phyloP scores from a whole-genome alignment of 2,888 invertebrate species.

The Polydesmus complanatus region DNA sequence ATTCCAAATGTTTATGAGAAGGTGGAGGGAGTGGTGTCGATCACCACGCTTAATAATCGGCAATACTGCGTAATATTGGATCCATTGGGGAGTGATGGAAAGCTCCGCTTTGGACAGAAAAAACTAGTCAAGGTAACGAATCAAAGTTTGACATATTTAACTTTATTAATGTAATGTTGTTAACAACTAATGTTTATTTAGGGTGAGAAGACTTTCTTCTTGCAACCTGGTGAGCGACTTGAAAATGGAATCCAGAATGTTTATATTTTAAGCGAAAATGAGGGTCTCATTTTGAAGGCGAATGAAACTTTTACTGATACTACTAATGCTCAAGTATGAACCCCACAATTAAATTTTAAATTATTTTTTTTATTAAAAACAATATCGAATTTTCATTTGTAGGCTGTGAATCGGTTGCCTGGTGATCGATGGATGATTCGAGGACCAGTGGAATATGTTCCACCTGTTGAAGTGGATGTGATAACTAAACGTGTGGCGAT shows the following conservation, averaged over 20 bases:
- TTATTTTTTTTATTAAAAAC: too few species aligned
- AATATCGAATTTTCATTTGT: slow-evolving; percentile 1
- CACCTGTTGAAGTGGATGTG: slow-evolving; percentile 38
- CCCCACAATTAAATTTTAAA: background rate
- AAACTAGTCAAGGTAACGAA: slow-evolving; percentile 32
- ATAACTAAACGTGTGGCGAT: slow-evolving; percentile 34
- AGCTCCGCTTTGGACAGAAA: slow-evolving; percentile 36
- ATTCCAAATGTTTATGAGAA: slow-evolving; percentile 40
- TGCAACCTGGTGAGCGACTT: slow-evolving; percentile 37
- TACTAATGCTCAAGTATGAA: slow-evolving; percentile 17
- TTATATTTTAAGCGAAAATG: slow-evolving; percentile 36
- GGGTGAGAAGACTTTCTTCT: slow-evolving; percentile 38
- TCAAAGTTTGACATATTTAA: too few species aligned
- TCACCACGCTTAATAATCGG: slow-evolving; percentile 36
- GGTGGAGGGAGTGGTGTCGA: slow-evolving; percentile 34
- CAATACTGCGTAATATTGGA: slow-evolving; percentile 39
- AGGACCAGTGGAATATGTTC: slow-evolving; percentile 38
- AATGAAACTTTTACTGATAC: slow-evolving; percentile 32
- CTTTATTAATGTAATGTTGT: background rate
- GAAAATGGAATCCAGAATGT: slow-evolving; percentile 37
- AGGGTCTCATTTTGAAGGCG: slow-evolving; percentile 36
- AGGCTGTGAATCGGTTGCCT: slow-evolving; percentile 31
- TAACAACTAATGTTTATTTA: too few species aligned
- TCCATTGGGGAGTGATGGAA: slow-evolving; percentile 29
- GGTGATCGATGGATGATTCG: slow-evolving; percentile 39